Base-by-base conservation (phyloP, 2,888 invertebrate species). In the Reticulitermes lucifugus region DNA sequence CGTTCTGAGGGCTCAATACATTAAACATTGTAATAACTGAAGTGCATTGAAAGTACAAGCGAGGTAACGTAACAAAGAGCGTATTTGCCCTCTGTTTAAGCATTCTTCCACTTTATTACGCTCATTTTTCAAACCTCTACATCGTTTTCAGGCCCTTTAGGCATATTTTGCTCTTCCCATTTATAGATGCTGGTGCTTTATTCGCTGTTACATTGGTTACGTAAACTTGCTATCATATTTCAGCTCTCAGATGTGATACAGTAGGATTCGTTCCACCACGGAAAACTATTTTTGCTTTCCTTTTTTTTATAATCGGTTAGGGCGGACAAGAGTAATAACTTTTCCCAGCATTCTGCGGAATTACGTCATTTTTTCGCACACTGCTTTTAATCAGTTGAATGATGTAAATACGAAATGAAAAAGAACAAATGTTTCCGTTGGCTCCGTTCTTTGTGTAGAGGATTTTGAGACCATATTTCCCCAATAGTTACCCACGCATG, bases 51-150 rank as follows among this genome's bases (percentile, higher is more conserved):
- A 65, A n/a, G 0, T 25, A 25, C 65, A 65, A 0, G n/a, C 65
- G 7, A 65, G 65, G 25, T n/a, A n/a, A 10, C 12, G 65, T 65
- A 65, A 25, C 25, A 65, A n/a, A 65, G n/a, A 65, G 10, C 25
- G 2, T 6, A 25, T 65, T n/a, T 25, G 65, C 25, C n/a, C 65
- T 65, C 77, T 84, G 59, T 43, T 79, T 73, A 85, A 85, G 73
- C 85, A 85, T 77, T 85, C 83, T 77, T 85, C 75, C 85, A 83
- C 85, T 85, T 83, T 83, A 85, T 85, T 85, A 82, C 83, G 75
- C 83, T 85, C 85, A 85, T 85, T 82, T 85, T 85, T 85, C 85
- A 85, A 81, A 73, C 55, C 41, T 35, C 21, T 41, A 71, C 80
- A 84, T 79, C 51, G 79, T 60, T 70, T 60, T n/a, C 73, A 21